These are phyloP conservation scores for Podocnemis expansa DNA, from an alignment of 2,113 vertebrate species.

Conservation along the genomic window DNA sequence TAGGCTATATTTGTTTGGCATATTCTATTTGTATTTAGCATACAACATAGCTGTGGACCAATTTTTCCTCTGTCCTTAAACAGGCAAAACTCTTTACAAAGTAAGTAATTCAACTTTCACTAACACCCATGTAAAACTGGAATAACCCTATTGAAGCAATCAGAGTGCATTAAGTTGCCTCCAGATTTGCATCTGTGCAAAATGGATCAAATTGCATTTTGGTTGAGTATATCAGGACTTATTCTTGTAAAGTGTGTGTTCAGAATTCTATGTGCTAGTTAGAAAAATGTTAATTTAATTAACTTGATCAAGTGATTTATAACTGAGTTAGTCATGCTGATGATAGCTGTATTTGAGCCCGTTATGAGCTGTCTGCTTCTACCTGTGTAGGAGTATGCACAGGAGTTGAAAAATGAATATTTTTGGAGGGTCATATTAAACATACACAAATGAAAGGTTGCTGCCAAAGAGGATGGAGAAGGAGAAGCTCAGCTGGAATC, in stretches of 20 bases:
- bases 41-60: background rate
- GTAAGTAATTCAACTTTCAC: background rate
- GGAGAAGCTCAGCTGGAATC: too few relatives aligned
- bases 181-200: background rate
- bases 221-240: background rate
- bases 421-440: too few relatives aligned
- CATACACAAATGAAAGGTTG: too few relatives aligned
- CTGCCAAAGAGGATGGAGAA: too few relatives aligned
- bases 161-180: background rate
- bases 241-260: background rate
- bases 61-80: background rate
- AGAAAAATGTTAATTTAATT: background rate
- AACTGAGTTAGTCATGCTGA: background rate
- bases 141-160: background rate
- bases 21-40: fast-evolving
- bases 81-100: background rate
- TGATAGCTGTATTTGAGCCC: background rate
- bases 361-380: background rate
- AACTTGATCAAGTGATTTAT: background rate
- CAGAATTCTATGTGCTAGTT: background rate
- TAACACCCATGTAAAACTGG: background rate
- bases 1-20: background rate
- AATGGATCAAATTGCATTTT: background rate
- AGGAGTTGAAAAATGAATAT: too few relatives aligned
- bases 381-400: too few relatives aligned